These are phyloP conservation scores for Nyctalus aviator DNA, from an alignment of 2,797 vertebrate genomes.

Conservation along the genomic window DNA sequence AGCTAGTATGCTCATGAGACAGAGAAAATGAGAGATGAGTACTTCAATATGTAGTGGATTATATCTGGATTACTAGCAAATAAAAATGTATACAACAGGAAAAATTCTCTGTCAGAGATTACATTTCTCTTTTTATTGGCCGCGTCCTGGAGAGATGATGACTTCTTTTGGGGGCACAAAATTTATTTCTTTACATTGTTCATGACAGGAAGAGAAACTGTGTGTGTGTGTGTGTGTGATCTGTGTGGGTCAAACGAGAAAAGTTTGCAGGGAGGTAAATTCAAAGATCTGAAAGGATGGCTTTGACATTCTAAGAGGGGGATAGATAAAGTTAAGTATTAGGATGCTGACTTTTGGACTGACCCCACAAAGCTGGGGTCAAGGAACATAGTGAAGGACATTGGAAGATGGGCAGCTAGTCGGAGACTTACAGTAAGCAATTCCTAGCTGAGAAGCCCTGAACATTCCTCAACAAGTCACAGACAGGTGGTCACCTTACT, in stretches of 20 bases:
- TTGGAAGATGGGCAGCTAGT: neutral
- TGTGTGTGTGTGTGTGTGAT: neutral
- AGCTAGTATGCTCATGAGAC: conserved; percentile 45
- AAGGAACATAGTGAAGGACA: neutral
- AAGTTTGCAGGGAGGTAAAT: neutral
- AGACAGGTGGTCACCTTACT: neutral
- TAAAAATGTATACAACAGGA: conserved; percentile 65
- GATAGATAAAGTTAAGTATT: neutral
- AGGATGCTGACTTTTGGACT: neutral
- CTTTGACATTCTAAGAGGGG: neutral
- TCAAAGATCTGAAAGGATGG: neutral
- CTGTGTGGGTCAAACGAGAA: neutral
- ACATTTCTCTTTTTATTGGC: conserved; percentile 61
- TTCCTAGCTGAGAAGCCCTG: neutral
- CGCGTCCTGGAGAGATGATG: neutral
- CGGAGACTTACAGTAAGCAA: neutral
- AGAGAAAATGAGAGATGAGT: conserved; percentile 65
- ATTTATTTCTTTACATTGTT: conserved; percentile 1
- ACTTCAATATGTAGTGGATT: conserved; percentile 71
- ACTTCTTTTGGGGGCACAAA: conserved; percentile 11
- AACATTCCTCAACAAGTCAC: neutral
- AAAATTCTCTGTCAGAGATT: conserved; percentile 34
- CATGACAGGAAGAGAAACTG: neutral
- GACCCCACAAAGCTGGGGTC: neutral
- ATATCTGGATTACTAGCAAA: conserved; percentile 69